These are phyloP conservation scores for Aplochiton taeniatus DNA, from an alignment of 2,797 vertebrate genomes.

Conservation along the genomic window DNA sequence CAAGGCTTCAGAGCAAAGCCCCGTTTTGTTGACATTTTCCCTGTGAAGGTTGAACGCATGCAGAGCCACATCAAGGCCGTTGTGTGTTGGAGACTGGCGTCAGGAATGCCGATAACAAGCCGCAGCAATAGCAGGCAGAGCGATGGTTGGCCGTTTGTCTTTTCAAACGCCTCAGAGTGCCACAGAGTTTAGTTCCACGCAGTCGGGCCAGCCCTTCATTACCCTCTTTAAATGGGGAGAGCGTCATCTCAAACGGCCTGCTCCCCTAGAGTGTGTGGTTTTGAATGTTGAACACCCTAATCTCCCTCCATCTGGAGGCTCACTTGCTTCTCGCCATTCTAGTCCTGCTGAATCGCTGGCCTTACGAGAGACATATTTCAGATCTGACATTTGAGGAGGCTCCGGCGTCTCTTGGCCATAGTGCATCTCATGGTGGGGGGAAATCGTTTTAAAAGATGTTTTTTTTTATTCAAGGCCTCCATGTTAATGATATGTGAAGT, in stretches of 20 bases:
- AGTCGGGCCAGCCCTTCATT: not conserved
- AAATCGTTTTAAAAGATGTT: no score
- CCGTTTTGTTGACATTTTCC: no score
- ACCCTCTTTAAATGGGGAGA: not conserved
- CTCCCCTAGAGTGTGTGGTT: slow-evolving; percentile 2
- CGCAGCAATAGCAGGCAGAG: slow-evolving; percentile 19
- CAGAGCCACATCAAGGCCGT: not conserved
- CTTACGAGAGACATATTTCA: no score
- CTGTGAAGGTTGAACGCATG: no score
- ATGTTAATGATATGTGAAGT: no score
- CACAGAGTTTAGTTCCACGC: not conserved
- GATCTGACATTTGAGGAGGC: no score
- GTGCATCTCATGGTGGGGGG: no score
- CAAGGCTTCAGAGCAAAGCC: no score
- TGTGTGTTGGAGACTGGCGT: slow-evolving; percentile 24
- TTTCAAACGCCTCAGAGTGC: slow-evolving; percentile 9
- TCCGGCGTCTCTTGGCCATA: no score
- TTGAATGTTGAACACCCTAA: slow-evolving; percentile 5
- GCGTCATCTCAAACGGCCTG: not conserved
- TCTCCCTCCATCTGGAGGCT: not conserved
- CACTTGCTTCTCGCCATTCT: not conserved
- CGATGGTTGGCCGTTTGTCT: slow-evolving; percentile 29
- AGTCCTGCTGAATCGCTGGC: not conserved
- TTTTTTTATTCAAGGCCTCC: no score
- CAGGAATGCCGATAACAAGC: slow-evolving; percentile 34